These are phyloP conservation scores for Drosophila silvestris DNA, from an alignment of 2,888 invertebrate species.

Conservation along the genomic window DNA sequence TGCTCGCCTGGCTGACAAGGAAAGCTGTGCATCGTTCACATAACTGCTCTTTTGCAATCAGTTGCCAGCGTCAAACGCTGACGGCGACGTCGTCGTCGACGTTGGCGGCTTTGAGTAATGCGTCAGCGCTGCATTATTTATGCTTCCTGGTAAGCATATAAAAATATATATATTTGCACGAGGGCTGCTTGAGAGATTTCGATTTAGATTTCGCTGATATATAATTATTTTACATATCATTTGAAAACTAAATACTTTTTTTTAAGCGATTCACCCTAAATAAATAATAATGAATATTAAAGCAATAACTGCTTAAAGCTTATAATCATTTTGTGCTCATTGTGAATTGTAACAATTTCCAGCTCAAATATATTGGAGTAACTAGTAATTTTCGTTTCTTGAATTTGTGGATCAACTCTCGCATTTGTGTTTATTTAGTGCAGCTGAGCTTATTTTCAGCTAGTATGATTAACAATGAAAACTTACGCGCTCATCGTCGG, in stretches of 20 bases:
- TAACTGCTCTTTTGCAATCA: slow-evolving; percentile 69
- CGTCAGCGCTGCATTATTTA: slow-evolving; percentile 72
- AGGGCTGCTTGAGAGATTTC: slow-evolving; percentile 24
- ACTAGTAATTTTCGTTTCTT: not conserved
- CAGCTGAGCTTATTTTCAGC: slow-evolving; percentile 5
- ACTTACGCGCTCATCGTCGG: slow-evolving; percentile 91
- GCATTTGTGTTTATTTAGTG: not conserved
- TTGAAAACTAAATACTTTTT: not conserved
- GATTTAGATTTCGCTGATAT: not conserved
- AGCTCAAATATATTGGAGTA: not conserved
- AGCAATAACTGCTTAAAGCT: not conserved
- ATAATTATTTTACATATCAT: not conserved
- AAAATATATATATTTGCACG: slow-evolving; percentile 42
- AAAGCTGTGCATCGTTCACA: slow-evolving; percentile 62
- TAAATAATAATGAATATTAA: not conserved
- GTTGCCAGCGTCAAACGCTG: slow-evolving; percentile 46
- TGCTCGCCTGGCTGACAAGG: slow-evolving; percentile 50
- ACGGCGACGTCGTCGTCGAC: slow-evolving; percentile 33
- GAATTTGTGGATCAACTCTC: not conserved
- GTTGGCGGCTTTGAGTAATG: slow-evolving; percentile 69
- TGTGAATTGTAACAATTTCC: not conserved
- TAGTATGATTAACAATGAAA: slow-evolving; percentile 11
- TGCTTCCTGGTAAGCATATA: slow-evolving; percentile 51
- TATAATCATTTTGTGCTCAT: not conserved
- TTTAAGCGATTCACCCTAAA: not conserved